A percentile compares a stretch with the other conserved stretches of the same genome.
phyloP scores from a whole-genome alignment of 2,113 vertebrate species.

The Vireo altiloquus region DNA sequence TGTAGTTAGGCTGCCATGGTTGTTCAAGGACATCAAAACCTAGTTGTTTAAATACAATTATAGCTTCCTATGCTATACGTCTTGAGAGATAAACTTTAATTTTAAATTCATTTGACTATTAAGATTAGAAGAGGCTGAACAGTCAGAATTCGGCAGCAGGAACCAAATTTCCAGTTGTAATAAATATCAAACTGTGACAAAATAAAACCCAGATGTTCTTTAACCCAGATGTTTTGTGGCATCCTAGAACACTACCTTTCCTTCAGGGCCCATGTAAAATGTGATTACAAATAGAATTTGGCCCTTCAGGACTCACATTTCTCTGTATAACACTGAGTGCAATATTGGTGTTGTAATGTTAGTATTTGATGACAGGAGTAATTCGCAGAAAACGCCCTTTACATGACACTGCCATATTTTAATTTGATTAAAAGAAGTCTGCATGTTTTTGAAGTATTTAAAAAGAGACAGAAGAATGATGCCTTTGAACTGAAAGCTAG shows the following conservation, averaged over 20 bases:
- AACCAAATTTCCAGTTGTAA: neutral
- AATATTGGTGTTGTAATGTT: neutral
- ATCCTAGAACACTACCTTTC: neutral
- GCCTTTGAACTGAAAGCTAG: conserved; percentile 32
- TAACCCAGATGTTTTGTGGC: neutral
- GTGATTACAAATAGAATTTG: neutral
- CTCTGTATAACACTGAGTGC: neutral
- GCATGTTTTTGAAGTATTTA: conserved; percentile 14
- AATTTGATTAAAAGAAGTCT: conserved; percentile 21
- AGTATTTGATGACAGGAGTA: conserved; percentile 1
- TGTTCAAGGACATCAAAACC: neutral
- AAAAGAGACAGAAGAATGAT: conserved; percentile 1
- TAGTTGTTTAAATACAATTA: neutral
- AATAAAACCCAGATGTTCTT: neutral
- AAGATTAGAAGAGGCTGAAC: neutral
- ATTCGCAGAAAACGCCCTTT: neutral
- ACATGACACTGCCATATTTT: neutral
- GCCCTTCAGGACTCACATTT: neutral
- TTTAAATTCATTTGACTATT: neutral
- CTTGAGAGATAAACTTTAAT: neutral
- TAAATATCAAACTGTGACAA: neutral
- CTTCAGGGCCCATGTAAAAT: neutral
- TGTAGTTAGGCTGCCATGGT: neutral
- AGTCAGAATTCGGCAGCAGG: neutral
- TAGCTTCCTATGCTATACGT: neutral